Base-by-base conservation (phyloP, 2,797 vertebrate genomes). In the Furcifer pardalis region DNA sequence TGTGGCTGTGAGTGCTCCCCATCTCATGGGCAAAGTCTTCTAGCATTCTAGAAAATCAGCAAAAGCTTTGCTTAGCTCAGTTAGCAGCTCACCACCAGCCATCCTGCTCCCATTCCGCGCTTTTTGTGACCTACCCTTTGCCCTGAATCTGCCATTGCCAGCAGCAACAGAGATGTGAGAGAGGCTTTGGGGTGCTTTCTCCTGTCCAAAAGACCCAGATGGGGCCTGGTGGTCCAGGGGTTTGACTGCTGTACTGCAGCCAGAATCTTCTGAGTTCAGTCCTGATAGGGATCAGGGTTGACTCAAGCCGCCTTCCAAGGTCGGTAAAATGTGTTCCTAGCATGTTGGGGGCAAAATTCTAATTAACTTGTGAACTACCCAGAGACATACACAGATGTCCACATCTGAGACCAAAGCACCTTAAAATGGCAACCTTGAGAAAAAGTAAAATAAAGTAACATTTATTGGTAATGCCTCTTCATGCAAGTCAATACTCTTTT, bases 11-110 rank as follows among this genome's bases (percentile, higher is more conserved):
- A 1, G 97, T 98, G 91, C 96, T 96, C 75, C 97, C 97, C 97
- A 97, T 97, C 91, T 98, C 97, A 0, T 97, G 96, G 76, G 94
- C 93, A 68, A 97, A 98, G 27, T 97, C 95, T 1, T 96, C 96
- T 83, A 98, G 89, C 95, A 97, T 97, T 2, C 97, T 95, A 87
- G 40, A 32, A 82, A 17, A 76, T 69, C 84, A 79, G n/a, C 25
- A 76, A n/a, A 75, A 3, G 21, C 52, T 30, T 66, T 42, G 25
- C 32, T 80, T 65, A 87, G 1, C 13, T n/a, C 4, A 32, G 40
- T 65, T 19, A 4, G 44, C 52, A 71, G 8, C 63, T 1, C 5
- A 0, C 12, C 21, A 8, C 12, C 7, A 17, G 52, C 10, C 10
- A 60, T 5, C 23, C 52, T 42, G 21, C 76, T 72, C 76, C 76